Base-by-base conservation (phyloP, 2,113 vertebrate species). In the Poeciliopsis turrubarensis region DNA sequence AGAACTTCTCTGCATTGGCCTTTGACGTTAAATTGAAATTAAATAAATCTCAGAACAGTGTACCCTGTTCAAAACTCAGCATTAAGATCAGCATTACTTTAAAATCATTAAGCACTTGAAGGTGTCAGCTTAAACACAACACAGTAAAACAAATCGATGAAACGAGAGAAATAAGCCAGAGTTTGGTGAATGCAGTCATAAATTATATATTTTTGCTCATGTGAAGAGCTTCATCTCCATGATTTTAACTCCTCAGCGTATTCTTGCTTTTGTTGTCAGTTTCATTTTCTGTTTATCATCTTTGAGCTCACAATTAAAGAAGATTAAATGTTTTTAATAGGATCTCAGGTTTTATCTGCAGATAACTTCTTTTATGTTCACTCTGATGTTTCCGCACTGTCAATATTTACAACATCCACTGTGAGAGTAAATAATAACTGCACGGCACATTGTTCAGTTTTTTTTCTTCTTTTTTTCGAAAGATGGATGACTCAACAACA, bases 381-480 rank as follows among this genome's bases (percentile, higher is more conserved):
- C 27, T 25, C 17, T 44, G 64, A 26, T 68, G 29, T 65, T 37
- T 60, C 34, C 71, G 31, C 31, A 15, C 63, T 34, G 41, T 71
- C 60, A 72, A 34, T 37, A 26, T 77, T 81, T 63, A 83, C 68
- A 61, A 26, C 7, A 67, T 0, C 54, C 62, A 31, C 37, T 65
- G 31, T 8, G n/a, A 65, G 34, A 82, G 65, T 47, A 71, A 83
- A 87, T 13, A 68, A 57, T 60, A 62, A 76, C 65, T 34, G 7
- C 10, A 68, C 57, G 22, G 30, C 60, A 47, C 25, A 60, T 31
- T 30, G 30, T 9, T 62, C 66, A 57, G 34, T 41, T 51, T 65
- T 65, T 9, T 70, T 65, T 8, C 32, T 15, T 15, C 30, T 41
- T 41, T 41, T 41, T 15, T 41, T 41, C 2, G 66, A 89, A 44